Percentiles rank a stretch among this genome's conserved stretches.
phyloP scores from a whole-genome alignment of 2,113 vertebrate species.

The Anhinga rufa region DNA sequence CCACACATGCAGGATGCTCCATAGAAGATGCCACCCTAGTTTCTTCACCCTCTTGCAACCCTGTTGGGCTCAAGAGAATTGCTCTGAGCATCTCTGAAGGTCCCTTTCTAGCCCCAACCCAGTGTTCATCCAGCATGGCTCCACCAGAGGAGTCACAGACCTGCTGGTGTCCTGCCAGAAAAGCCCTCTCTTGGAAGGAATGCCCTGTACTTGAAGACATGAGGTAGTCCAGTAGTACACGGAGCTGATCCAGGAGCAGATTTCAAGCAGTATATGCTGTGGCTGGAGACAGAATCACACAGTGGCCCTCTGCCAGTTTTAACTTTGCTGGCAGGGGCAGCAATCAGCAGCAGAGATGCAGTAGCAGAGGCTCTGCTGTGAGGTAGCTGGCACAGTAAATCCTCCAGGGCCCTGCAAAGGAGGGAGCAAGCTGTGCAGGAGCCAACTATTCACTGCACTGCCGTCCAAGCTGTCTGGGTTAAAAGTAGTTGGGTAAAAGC shows the following conservation, averaged over 20 bases:
- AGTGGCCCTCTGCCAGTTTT: neutral
- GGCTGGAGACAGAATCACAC: neutral
- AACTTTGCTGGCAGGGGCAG: neutral
- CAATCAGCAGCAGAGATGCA: conserved; percentile 8
- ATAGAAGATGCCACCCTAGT: neutral
- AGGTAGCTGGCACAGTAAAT: conserved; percentile 29
- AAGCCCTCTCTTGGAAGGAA: neutral
- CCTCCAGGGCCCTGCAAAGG: neutral
- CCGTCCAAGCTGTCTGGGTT: neutral
- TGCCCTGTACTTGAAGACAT: neutral
- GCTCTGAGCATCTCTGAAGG: neutral
- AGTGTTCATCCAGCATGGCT: neutral
- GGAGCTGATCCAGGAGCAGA: neutral
- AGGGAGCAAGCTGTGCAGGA: neutral
- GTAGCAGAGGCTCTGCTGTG: conserved; percentile 9
- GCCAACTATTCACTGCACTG: neutral
- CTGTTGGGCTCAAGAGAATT: neutral
- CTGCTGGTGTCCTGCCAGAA: neutral
- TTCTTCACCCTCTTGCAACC: neutral
- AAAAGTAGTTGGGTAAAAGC: neutral
- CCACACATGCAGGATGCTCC: neutral
- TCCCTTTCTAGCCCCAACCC: neutral
- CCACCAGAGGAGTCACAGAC: neutral
- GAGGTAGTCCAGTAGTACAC: neutral
- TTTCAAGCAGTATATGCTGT: neutral